A percentile compares a stretch with the other conserved stretches of the same genome.
phyloP scores from a whole-genome alignment of 1,140 invertebrate species.

The Eufriesea mexicana region DNA sequence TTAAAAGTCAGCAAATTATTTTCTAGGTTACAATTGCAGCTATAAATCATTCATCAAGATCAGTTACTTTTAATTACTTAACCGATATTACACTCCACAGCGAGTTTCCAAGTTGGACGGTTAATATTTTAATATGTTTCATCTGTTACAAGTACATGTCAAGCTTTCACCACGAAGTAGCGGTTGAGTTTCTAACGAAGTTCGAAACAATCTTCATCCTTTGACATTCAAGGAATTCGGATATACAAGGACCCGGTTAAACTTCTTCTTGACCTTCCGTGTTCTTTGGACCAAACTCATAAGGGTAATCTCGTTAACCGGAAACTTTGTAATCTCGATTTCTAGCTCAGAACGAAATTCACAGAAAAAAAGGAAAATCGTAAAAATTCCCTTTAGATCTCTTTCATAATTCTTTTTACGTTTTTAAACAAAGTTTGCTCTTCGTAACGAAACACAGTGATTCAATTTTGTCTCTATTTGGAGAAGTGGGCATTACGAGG shows the following conservation, averaged over 20 bases:
- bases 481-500: not conserved
- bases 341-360: not conserved
- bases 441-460: not conserved
- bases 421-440: not conserved
- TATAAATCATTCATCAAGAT: no score
- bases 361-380: not conserved
- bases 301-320: not conserved
- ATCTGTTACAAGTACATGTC: not conserved
- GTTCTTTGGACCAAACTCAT: not conserved
- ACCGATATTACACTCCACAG: not conserved
- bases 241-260: not conserved
- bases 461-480: not conserved
- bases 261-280: not conserved
- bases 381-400: not conserved
- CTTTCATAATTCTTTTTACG: not conserved
- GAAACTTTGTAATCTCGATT: not conserved
- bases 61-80: not conserved
- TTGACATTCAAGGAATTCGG: not conserved
- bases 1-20: no score
- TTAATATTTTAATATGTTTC: not conserved
- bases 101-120: not conserved
- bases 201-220: not conserved
- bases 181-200: not conserved
- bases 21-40: no score
- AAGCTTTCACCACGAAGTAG: not conserved